Evolutionary conservation across 2,797 vertebrate genomes (phyloP), one percentile per base, ranked within the genome.

Genomic region (Menidia menidia): DNA sequence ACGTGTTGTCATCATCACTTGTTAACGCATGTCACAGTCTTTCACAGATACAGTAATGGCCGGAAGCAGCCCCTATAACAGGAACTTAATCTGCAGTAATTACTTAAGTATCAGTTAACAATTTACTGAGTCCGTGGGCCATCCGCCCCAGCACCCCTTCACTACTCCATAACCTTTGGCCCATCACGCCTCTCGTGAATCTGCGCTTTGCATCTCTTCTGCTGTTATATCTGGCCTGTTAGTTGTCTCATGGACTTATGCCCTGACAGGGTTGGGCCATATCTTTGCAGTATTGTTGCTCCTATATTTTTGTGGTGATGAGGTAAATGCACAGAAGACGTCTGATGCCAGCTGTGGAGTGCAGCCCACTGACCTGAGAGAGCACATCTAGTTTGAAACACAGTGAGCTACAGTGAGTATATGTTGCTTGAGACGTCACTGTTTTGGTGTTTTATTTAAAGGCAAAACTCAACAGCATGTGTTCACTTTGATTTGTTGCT

Each of bases 381-480:
- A 66, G 52, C 18, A 41, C 57, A 33, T 15, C 52, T 42, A 53
- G 59, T 66, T 32, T 74, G 15, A 74, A 25, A 71, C 25, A 25
- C 25, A 25, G 25, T 25, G 25, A 88, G 80, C 75, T 88, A 87
- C n/a, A 25, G 35, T 77, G 47, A 12, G 44, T 39, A 44, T 48
- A 50, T 33, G 16, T 25, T 64, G 25, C 18, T 58, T 0, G 12
- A 8, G 44, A 44, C 3, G 48, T 18, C 14, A 18, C 41, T 45
- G 11, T 58, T 69, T 73, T 30, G 4, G 6, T 47, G 2, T 60
- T 55, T 55, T 41, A 48, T 43, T 70, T 2, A 42, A 10, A 1
- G 50, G 45, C 16, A 10, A 48, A n/a, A 48, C 9, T 16, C 43
- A 12, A 10, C 25, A 31, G 11, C 6, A 53, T 52, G 18, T 39